phyloP scores from a whole-genome alignment of 2,113 vertebrate genomes.

The Pomatorhinus ruficollis region DNA sequence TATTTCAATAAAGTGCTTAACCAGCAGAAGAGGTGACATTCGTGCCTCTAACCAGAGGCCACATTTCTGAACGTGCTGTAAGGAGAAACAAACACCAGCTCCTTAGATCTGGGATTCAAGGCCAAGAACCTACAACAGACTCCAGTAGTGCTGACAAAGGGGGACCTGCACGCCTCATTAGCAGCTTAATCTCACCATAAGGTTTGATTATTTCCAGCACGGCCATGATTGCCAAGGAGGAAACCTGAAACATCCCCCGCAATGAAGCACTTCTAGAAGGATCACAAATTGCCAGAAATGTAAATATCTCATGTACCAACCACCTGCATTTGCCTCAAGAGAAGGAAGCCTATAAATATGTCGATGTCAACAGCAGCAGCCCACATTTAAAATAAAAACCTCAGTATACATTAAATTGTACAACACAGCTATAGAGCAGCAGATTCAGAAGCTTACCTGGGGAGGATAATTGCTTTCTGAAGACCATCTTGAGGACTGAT shows the following conservation, averaged over 20 bases:
- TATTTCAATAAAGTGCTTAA: slow-evolving; percentile 5
- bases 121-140: slow-evolving; percentile 13
- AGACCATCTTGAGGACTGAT: slow-evolving; percentile 98
- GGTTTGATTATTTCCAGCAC: neutral
- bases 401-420: neutral
- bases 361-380: neutral
- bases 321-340: neutral
- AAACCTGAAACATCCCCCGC: neutral
- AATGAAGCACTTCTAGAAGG: neutral
- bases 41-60: neutral
- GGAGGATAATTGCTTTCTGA: slow-evolving; percentile 99
- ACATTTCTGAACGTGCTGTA: neutral
- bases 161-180: slow-evolving; percentile 41
- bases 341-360: neutral
- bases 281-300: neutral
- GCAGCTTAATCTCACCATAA: slow-evolving; percentile 46
- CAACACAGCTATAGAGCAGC: accelerated
- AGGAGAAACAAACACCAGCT: slow-evolving; percentile 14
- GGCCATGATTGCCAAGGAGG: neutral
- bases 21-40: neutral
- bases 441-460: slow-evolving; percentile 81
- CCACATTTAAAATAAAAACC: neutral
- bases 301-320: neutral
- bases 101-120: neutral
- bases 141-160: slow-evolving; percentile 36